These are phyloP conservation scores for Riptortus pedestris DNA, from an alignment of 1,140 invertebrate species.

Conservation along the genomic window DNA sequence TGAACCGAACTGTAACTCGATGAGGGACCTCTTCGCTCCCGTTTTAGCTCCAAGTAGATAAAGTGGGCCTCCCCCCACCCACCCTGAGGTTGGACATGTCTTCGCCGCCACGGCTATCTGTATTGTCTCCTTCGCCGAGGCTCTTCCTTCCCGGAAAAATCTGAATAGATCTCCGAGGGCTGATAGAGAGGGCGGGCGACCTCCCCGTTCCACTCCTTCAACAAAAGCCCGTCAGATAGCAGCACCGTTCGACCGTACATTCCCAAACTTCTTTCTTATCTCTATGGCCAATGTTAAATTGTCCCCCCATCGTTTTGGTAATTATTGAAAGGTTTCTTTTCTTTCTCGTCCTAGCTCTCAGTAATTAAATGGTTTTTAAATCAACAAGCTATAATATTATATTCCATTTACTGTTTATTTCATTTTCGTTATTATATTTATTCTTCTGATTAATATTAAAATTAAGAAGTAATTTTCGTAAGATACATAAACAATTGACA, in stretches of 20 bases:
- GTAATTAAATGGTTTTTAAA: too few relatives aligned
- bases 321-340: neutral
- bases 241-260: neutral
- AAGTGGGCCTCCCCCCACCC: too few relatives aligned
- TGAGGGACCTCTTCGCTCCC: too few relatives aligned
- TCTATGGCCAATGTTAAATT: neutral
- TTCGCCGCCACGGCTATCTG: neutral
- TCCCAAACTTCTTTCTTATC: neutral
- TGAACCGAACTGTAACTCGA: too few relatives aligned
- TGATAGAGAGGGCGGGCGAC: neutral
- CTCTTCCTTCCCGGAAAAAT: slow-evolving; percentile 9
- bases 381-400: too few relatives aligned
- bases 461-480: too few relatives aligned
- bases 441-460: too few relatives aligned
- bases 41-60: neutral
- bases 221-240: slow-evolving; percentile 3
- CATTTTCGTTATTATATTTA: too few relatives aligned
- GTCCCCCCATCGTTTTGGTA: neutral
- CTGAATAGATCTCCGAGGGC: neutral
- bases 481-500: too few relatives aligned
- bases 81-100: slow-evolving; percentile 3
- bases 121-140: neutral
- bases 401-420: too few relatives aligned
- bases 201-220: neutral
- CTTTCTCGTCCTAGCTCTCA: too few relatives aligned